These are phyloP conservation scores for Sarcophaga caerulescens DNA, from an alignment of 2,888 invertebrate genomes.

Conservation along the genomic window DNA sequence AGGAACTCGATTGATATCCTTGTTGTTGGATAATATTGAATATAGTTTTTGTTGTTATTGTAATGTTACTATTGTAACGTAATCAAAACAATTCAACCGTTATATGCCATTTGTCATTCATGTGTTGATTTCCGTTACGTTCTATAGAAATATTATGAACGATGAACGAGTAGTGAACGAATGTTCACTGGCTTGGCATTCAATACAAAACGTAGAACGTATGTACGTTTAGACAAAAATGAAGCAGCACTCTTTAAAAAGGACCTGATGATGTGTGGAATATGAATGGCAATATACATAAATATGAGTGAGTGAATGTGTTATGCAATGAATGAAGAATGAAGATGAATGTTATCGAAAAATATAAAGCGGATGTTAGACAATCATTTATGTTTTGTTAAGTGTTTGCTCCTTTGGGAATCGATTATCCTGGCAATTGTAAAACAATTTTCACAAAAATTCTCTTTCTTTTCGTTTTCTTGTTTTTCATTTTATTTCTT, in stretches of 20 bases:
- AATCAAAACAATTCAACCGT: constrained; percentile 68
- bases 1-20: constrained; percentile 47
- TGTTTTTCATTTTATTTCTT: neutral
- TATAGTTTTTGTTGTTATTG: constrained; percentile 23
- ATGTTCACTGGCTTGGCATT: too few species aligned
- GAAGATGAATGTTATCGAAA: constrained; percentile 1
- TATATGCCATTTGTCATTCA: constrained; percentile 78
- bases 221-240: neutral
- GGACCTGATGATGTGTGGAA: constrained; percentile 53
- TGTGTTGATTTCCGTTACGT: constrained; percentile 80
- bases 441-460: constrained; percentile 78
- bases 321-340: neutral
- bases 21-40: constrained; percentile 36
- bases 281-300: constrained; percentile 30
- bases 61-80: constrained; percentile 56
- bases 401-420: constrained; percentile 81
- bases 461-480: neutral
- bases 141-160: constrained; percentile 33
- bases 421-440: constrained; percentile 81
- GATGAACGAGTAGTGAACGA: too few species aligned
- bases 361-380: constrained; percentile 63
- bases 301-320: constrained; percentile 8
- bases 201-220: too few species aligned
- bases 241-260: neutral
- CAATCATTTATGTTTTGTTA: constrained; percentile 68